Percentiles rank a stretch among this genome's conserved stretches.
These are phyloP conservation scores for Silurus glanis DNA, from an alignment of 2,113 vertebrate genomes.

Conservation along the genomic window DNA sequence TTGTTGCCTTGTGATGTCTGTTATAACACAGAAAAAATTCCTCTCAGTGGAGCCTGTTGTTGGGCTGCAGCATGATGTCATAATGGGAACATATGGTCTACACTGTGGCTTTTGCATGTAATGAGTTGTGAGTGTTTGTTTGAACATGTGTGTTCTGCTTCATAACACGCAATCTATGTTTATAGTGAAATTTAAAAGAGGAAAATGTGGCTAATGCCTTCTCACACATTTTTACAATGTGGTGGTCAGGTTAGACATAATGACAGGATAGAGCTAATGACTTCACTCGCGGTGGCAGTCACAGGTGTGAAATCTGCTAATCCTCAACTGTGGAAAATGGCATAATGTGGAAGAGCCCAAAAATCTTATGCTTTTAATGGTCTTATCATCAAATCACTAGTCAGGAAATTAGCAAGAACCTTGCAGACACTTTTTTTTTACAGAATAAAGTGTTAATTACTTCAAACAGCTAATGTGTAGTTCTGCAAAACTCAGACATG, in stretches of 20 bases:
- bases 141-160: slow-evolving; percentile 7
- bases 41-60: slow-evolving; percentile 34
- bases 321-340: background rate
- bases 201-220: slow-evolving; percentile 41
- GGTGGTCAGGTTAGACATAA: slow-evolving; percentile 74
- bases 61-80: slow-evolving; percentile 78
- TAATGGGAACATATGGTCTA: slow-evolving; percentile 86
- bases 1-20: background rate
- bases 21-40: background rate
- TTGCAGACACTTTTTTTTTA: too few relatives aligned
- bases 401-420: too few relatives aligned
- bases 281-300: background rate
- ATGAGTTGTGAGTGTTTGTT: slow-evolving; percentile 80
- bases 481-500: too few relatives aligned
- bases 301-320: background rate
- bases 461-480: too few relatives aligned
- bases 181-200: background rate
- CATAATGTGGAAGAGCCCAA: background rate
- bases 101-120: slow-evolving; percentile 80
- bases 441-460: too few relatives aligned
- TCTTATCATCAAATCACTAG: too few relatives aligned
- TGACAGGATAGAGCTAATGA: slow-evolving; percentile 70
- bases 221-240: slow-evolving; percentile 64
- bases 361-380: too few relatives aligned
- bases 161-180: slow-evolving; percentile 7